Conservation (phyloP, 2,797 vertebrate genomes). For the Rhinichthys osculus region DNA sequence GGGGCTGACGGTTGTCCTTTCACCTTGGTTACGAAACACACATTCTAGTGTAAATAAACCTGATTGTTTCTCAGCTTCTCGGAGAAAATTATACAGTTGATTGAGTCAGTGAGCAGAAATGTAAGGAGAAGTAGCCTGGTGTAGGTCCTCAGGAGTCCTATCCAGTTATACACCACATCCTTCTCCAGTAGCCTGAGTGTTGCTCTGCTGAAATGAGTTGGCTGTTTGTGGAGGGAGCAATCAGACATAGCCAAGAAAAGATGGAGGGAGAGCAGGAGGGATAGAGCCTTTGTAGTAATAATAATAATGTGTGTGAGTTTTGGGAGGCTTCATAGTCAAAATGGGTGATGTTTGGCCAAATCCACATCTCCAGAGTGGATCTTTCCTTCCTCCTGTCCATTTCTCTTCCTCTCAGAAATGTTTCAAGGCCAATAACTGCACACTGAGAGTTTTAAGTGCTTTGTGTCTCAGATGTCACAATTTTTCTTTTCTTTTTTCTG, state of each 20-base stretch:
- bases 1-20: not conserved
- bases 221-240: constrained; percentile 53
- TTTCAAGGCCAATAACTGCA: constrained; percentile 38
- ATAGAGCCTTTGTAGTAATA: constrained; percentile 57
- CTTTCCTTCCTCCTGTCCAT: not conserved
- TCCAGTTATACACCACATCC: constrained; percentile 52
- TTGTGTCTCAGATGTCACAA: not conserved
- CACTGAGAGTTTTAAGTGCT: not conserved
- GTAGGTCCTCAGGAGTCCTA: constrained; percentile 31
- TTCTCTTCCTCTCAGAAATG: constrained; percentile 19
- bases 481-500: not conserved
- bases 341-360: constrained; percentile 43
- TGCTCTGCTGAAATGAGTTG: constrained; percentile 56
- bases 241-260: constrained; percentile 60
- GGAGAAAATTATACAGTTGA: not conserved
- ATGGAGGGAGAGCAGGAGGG: constrained; percentile 48
- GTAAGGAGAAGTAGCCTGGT: not conserved
- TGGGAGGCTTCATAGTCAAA: constrained; percentile 49
- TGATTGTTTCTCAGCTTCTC: not conserved
- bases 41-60: not conserved
- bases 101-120: constrained; percentile 37
- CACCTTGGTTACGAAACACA: constrained; percentile 14
- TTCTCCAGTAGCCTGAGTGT: constrained; percentile 54
- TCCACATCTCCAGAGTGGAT: constrained; percentile 32
- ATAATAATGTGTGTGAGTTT: constrained; percentile 47